These are phyloP conservation scores for Trigoniulus corallinus DNA, from an alignment of 1,140 invertebrate genomes.

Conservation along the genomic window DNA sequence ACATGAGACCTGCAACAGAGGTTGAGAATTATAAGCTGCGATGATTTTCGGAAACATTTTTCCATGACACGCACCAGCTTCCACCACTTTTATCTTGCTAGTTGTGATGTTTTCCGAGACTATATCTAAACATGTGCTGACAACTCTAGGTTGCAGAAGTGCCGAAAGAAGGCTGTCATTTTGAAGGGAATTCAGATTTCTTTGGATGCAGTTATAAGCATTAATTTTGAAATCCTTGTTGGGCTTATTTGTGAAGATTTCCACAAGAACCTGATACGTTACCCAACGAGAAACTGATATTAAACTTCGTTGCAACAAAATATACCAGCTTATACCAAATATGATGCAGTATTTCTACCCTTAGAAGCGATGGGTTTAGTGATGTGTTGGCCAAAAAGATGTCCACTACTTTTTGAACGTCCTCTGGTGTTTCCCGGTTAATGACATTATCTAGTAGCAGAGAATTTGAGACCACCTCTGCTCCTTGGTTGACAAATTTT, in stretches of 20 bases:
- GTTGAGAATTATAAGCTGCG: background rate
- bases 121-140: constrained; percentile 21
- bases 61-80: constrained; percentile 1
- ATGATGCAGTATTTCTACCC: background rate
- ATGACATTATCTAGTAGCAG: background rate
- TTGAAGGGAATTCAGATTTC: constrained; percentile 4
- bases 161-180: constrained; percentile 12
- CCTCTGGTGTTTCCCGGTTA: background rate
- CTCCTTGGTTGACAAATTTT: background rate
- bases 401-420: background rate
- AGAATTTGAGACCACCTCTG: background rate
- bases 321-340: no score
- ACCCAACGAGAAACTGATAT: no score
- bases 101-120: constrained; percentile 1
- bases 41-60: background rate
- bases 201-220: background rate
- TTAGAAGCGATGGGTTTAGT: background rate
- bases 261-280: constrained; percentile 12
- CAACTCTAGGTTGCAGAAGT: constrained; percentile 10
- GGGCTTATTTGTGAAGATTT: constrained; percentile 5
- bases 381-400: background rate
- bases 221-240: background rate
- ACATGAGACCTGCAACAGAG: background rate
- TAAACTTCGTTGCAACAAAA: no score
- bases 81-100: constrained; percentile 2